phyloP scores from a whole-genome alignment of 1,140 invertebrate species.

The Drosophila jambulina region DNA sequence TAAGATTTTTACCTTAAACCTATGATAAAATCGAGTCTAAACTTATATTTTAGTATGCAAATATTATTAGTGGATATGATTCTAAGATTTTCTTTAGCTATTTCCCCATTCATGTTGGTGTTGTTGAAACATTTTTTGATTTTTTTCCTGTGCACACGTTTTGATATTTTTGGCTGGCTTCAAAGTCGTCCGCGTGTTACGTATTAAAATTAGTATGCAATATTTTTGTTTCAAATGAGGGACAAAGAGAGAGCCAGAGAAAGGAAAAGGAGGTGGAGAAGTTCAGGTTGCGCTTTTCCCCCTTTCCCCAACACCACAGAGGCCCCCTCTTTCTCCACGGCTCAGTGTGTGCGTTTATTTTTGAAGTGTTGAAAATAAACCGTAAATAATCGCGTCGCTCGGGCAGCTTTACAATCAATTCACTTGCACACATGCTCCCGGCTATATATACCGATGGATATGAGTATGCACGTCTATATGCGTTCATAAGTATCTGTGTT shows the following conservation, averaged over 20 bases:
- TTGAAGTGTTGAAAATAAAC: constrained; percentile 82
- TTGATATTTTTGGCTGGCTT: constrained; percentile 69
- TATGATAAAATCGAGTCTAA: too few species aligned
- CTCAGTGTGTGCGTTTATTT: constrained; percentile 65
- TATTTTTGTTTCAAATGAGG: constrained; percentile 69
- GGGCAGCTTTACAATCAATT: constrained; percentile 80
- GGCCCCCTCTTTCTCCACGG: not conserved
- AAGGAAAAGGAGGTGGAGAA: constrained; percentile 29
- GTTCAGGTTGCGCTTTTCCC: constrained; percentile 64
- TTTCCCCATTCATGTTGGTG: not conserved
- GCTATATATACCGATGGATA: constrained; percentile 46
- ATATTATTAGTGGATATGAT: too few species aligned
- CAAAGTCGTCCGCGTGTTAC: constrained; percentile 76
- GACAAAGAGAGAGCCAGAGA: constrained; percentile 19
- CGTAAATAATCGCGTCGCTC: constrained; percentile 78
- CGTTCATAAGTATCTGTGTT: constrained; percentile 63
- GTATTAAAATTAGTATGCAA: constrained; percentile 84
- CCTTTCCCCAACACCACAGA: constrained; percentile 9
- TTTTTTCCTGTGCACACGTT: constrained; percentile 27
- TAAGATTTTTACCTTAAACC: not conserved
- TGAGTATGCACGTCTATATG: constrained; percentile 35
- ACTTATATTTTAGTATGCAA: not conserved
- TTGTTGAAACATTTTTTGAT: not conserved
- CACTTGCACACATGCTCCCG: constrained; percentile 68
- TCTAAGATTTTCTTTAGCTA: not conserved